A percentile compares a stretch with the other conserved stretches of the same genome.
phyloP scores from a whole-genome alignment of 2,113 vertebrate species.

The Spea bombifrons region DNA sequence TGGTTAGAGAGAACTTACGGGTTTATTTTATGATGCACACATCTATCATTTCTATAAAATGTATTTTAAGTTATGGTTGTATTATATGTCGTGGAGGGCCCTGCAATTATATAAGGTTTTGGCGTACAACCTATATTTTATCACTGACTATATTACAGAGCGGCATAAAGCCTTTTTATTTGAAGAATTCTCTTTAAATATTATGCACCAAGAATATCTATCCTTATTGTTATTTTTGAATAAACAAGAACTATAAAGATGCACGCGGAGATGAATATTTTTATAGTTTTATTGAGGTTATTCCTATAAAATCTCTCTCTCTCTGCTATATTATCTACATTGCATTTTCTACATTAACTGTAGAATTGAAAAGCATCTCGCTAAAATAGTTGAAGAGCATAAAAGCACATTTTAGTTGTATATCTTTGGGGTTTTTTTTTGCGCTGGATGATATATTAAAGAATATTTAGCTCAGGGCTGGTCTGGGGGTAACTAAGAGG shows the following conservation, averaged over 20 bases:
- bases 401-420: slow-evolving; percentile 8
- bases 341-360: not conserved
- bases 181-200: not conserved
- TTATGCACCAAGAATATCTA: not conserved
- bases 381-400: slow-evolving; percentile 6
- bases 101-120: no score
- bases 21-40: no score
- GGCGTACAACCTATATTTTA: no score
- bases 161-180: not conserved
- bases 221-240: not conserved
- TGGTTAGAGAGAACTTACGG: no score
- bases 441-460: slow-evolving; percentile 1
- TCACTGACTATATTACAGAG: no score
- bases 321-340: not conserved
- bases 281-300: slow-evolving; percentile 11
- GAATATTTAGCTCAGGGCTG: not conserved
- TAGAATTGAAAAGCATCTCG: not conserved
- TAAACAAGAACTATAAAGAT: slow-evolving; percentile 13
- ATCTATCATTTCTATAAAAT: no score
- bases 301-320: slow-evolving; percentile 15
- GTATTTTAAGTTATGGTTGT: no score
- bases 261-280: not conserved
- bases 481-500: no score
- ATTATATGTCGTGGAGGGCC: no score
- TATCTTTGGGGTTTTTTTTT: not conserved